These are phyloP conservation scores for Pachycephala philippinensis DNA, from an alignment of 2,113 vertebrate species.

Conservation along the genomic window DNA sequence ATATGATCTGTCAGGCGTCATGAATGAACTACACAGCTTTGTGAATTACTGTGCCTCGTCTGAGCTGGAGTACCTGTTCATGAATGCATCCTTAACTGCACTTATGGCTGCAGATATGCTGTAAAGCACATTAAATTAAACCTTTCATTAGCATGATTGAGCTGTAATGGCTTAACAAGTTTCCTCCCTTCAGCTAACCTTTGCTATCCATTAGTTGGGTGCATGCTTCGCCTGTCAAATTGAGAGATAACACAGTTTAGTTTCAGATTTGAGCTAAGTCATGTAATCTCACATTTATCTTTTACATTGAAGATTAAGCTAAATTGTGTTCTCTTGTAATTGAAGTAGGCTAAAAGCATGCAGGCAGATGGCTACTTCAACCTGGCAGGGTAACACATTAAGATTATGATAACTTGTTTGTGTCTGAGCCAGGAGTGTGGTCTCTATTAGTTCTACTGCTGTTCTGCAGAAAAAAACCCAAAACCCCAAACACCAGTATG, in stretches of 20 bases:
- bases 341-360: conserved; percentile 24
- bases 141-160: conserved; percentile 34
- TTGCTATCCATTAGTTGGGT: conserved; percentile 8
- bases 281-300: neutral
- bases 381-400: neutral
- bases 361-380: conserved; percentile 43
- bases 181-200: conserved; percentile 39
- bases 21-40: neutral
- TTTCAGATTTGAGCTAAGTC: neutral
- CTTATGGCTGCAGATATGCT: neutral
- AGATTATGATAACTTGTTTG: neutral
- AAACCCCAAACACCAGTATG: fast-evolving
- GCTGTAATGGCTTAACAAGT: conserved; percentile 27
- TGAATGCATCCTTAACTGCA: neutral
- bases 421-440: neutral
- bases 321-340: neutral
- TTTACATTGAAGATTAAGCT: neutral
- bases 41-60: neutral
- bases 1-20: neutral
- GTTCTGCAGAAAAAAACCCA: neutral
- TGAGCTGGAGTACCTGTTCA: neutral
- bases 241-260: neutral
- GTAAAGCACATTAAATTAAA: conserved; percentile 1
- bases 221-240: neutral
- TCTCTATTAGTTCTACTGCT: neutral